A percentile compares a stretch with the other conserved stretches of the same genome.
Evolutionary conservation across 2,113 vertebrate species (phyloP).

Genomic region (Coptodon bakossiorum): DNA sequence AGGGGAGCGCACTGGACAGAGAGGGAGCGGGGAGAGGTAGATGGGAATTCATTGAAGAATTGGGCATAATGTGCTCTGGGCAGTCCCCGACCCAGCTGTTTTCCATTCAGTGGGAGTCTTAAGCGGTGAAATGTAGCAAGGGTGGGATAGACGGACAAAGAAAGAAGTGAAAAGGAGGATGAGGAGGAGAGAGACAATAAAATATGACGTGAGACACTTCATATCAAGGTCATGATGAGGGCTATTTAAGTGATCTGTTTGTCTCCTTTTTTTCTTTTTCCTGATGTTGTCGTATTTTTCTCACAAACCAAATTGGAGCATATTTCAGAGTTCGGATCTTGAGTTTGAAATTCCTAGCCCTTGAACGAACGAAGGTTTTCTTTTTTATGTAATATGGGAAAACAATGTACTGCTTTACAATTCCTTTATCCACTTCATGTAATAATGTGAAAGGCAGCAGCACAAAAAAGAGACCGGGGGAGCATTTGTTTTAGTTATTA

Average conservation of each 20-base stretch:
- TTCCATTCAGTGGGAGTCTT: slow-evolving; percentile 64
- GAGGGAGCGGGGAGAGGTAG: slow-evolving; percentile 49
- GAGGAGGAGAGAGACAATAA: slow-evolving; percentile 25
- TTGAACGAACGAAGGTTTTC: neutral
- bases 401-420: neutral
- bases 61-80: slow-evolving; percentile 66
- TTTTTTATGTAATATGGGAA: neutral
- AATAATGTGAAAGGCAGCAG: neutral
- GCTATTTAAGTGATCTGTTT: neutral
- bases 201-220: slow-evolving; percentile 44
- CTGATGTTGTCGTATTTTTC: neutral
- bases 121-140: slow-evolving; percentile 47
- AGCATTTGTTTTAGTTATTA: neutral
- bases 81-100: slow-evolving; percentile 65
- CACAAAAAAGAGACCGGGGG: neutral
- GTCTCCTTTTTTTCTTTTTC: neutral
- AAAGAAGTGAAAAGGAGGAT: slow-evolving; percentile 30
- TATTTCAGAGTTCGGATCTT: neutral
- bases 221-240: slow-evolving; percentile 32
- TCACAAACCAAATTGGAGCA: neutral
- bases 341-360: neutral
- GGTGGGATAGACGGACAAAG: slow-evolving; percentile 32
- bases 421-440: neutral
- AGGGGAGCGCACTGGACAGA: slow-evolving; percentile 53
- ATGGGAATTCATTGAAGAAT: slow-evolving; percentile 64